A percentile compares a stretch with the other conserved stretches of the same genome.
These are phyloP conservation scores for Boulengeromyrus knoepffleri DNA, from an alignment of 2,113 vertebrate genomes.

Conservation along the genomic window DNA sequence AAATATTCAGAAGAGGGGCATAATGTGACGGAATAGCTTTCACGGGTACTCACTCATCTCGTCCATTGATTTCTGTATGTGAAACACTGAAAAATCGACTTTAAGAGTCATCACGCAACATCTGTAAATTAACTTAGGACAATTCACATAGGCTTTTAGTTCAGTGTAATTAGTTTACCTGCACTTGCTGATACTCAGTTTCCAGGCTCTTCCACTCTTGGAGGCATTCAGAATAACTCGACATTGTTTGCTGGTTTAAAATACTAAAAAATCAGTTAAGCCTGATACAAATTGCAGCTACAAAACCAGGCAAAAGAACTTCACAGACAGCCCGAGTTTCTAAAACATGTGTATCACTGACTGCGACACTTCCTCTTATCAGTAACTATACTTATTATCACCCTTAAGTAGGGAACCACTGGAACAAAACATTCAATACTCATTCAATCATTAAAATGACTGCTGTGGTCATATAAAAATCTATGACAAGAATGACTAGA, in stretches of 20 bases:
- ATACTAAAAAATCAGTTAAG: neutral
- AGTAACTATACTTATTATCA: neutral
- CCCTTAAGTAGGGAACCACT: neutral
- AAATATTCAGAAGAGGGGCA: neutral
- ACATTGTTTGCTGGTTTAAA: neutral
- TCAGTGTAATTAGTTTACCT: slow-evolving; percentile 56
- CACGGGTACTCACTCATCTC: neutral
- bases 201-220: slow-evolving; percentile 82
- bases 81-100: neutral
- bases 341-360: neutral
- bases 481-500: neutral
- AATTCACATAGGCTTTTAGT: neutral
- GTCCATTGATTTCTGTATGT: neutral
- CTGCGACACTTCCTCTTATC: neutral
- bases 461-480: neutral
- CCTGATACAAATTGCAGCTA: neutral
- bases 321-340: neutral
- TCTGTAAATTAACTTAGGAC: neutral
- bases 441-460: neutral
- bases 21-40: neutral
- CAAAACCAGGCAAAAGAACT: neutral
- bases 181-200: slow-evolving; percentile 76
- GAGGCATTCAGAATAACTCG: slow-evolving; percentile 61
- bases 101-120: neutral
- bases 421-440: neutral